These are phyloP conservation scores for Symphodus melops DNA, from an alignment of 2,113 vertebrate species.

Conservation along the genomic window DNA sequence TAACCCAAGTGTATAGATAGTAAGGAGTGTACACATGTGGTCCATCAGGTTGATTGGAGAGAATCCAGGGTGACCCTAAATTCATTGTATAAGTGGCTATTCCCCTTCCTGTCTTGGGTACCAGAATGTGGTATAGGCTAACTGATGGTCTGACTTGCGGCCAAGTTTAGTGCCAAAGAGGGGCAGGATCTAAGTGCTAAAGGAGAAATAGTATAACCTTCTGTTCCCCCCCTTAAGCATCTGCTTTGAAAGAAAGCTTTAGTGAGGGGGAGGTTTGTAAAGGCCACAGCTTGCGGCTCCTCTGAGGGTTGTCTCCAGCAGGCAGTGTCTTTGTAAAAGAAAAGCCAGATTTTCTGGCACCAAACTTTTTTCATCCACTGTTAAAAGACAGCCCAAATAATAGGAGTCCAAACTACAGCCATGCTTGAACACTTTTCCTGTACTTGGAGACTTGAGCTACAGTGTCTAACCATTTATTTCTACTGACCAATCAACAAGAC, in stretches of 20 bases:
- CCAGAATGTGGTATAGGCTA: conserved; percentile 7
- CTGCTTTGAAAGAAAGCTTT: conserved; percentile 26
- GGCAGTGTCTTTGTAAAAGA: conserved; percentile 21
- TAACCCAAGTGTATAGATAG: neutral
- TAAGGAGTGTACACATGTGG: neutral
- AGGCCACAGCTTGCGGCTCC: conserved; percentile 5
- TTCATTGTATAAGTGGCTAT: neutral
- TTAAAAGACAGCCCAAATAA: conserved; percentile 1
- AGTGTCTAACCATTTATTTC: neutral
- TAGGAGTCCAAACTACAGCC: neutral
- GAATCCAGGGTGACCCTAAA: conserved; percentile 6
- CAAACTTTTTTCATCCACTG: neutral
- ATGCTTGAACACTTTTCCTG: neutral
- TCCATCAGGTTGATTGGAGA: neutral
- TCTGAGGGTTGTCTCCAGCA: conserved; percentile 24
- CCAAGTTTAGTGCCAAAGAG: neutral
- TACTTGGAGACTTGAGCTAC: neutral
- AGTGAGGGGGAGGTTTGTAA: conserved; percentile 26
- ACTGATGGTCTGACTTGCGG: conserved; percentile 11
- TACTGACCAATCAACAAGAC: conserved; percentile 8
- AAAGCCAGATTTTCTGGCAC: conserved; percentile 19
- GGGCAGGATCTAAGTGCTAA: neutral
- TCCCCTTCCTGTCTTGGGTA: neutral
- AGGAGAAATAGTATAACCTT: conserved; percentile 2
- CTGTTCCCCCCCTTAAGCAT: conserved; percentile 13